These are phyloP conservation scores for Amblyjoppa proteus DNA, from an alignment of 2,888 invertebrate genomes.

Conservation along the genomic window DNA sequence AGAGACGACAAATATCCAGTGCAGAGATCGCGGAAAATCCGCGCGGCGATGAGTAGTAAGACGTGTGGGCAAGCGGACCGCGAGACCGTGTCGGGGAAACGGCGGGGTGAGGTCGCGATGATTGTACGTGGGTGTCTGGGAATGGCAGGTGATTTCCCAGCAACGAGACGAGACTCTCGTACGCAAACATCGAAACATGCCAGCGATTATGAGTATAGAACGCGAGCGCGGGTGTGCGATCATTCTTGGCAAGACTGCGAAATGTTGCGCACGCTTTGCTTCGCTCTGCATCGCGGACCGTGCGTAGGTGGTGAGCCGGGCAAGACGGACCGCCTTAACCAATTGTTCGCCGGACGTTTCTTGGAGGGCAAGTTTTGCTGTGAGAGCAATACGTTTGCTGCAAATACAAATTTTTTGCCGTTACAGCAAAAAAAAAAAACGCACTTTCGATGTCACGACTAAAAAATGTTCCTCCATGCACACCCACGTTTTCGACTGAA, in stretches of 20 bases:
- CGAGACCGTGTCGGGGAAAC: background rate
- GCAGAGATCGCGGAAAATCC: conserved; percentile 29
- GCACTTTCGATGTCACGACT: no score
- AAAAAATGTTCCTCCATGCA: no score
- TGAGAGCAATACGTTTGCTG: background rate
- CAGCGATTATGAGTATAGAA: conserved; percentile 38
- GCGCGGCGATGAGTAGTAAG: conserved; percentile 43
- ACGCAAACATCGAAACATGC: conserved; percentile 41
- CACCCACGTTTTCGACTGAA: background rate
- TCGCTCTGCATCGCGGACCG: background rate
- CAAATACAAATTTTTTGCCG: no score
- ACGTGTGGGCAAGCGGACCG: background rate
- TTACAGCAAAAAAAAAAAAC: no score
- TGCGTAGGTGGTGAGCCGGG: no score
- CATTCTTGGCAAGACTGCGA: conserved; percentile 55
- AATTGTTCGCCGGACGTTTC: no score
- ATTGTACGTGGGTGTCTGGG: conserved; percentile 28
- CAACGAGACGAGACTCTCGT: conserved; percentile 42
- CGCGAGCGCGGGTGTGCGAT: conserved; percentile 40
- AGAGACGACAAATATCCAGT: background rate
- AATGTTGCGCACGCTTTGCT: conserved; percentile 39
- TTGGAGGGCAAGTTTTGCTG: no score
- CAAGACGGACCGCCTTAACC: no score
- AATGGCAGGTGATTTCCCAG: conserved; percentile 52
- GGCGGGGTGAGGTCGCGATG: conserved; percentile 3